A percentile compares a stretch with the other conserved stretches of the same genome.
These are phyloP conservation scores for Molorchus minor DNA, from an alignment of 2,888 invertebrate genomes.

Conservation along the genomic window DNA sequence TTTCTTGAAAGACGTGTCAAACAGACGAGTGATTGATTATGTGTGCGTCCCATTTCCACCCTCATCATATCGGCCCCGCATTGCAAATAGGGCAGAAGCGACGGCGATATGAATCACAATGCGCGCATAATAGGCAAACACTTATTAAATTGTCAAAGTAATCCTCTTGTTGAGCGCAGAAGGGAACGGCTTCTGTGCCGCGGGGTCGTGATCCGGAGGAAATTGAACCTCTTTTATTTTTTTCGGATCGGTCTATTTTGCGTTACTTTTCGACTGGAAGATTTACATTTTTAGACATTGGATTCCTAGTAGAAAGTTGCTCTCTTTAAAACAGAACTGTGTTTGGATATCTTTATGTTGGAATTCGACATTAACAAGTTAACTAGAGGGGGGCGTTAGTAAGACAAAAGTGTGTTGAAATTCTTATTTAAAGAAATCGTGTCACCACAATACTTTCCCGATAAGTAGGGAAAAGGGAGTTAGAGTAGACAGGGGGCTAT, in stretches of 20 bases:
- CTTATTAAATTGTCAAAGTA: conserved; percentile 26
- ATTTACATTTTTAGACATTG: not conserved
- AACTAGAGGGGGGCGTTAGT: no score
- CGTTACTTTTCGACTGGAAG: not conserved
- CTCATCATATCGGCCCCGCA: conserved; percentile 15
- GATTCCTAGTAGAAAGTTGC: no score
- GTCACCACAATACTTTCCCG: no score
- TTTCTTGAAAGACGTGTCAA: conserved; percentile 23
- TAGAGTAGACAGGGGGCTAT: no score
- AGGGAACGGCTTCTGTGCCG: not conserved
- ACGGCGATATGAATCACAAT: conserved; percentile 21
- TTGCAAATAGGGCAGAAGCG: conserved; percentile 20
- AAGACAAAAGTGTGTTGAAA: no score
- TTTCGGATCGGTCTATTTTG: conserved; percentile 13
- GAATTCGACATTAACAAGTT: no score
- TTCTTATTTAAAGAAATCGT: no score
- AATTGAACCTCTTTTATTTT: conserved; percentile 11
- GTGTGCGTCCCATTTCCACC: conserved; percentile 5
- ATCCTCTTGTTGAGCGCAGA: conserved; percentile 9
- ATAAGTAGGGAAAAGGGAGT: no score
- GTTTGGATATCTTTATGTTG: no score
- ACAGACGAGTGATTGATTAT: conserved; percentile 19
- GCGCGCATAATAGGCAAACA: conserved; percentile 24
- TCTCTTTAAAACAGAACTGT: no score
- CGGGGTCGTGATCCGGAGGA: not conserved